Base-by-base conservation (phyloP, 2,797 vertebrate species). In the Typhlichthys eigenmanni region DNA sequence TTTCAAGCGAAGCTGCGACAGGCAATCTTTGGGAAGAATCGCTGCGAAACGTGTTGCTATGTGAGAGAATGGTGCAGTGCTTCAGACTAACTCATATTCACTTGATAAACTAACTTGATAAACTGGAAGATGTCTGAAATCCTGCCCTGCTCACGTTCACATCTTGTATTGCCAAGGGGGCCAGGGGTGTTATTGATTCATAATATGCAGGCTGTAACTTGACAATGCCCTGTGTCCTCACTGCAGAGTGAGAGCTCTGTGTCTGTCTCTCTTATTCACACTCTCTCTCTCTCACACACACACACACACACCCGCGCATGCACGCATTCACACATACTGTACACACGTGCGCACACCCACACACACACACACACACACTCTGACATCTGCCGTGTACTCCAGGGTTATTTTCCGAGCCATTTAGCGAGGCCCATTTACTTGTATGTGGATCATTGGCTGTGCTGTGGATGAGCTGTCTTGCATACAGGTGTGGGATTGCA, bases 401-500 rank as follows among this genome's bases (percentile, higher is more conserved):
- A 2, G 45, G 19, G 76, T 76, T 81, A 86, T 87, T 89, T 92
- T 91, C 88, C 86, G 75, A 86, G 71, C 85, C 84, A 85, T 92
- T 92, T 88, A 91, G 61, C 77, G 69, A 34, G 16, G 11, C 74
- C 56, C 74, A 13, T 79, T 81, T 77, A 82, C 75, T 68, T 79
- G 68, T 69, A 80, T 48, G 68, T 68, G 87, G 89, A 85, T 90
- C 88, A 88, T 92, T 93, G 90, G 88, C 74, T 67, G 61, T 66
- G 65, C 74, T 19, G 62, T 60, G 87, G 80, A 83, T 85, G 78
- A 72, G 81, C 78, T 55, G 81, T 71, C 75, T 78, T 76, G 80
- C 78, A 62, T 85, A 87, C 88, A 88, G 87, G 88, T 90, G 88
- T 88, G 82, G 90, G 83, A 91, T 89, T 82, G 85, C 78, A 64